A percentile compares a stretch with the other conserved stretches of the same genome.
Evolutionary conservation across 2,797 vertebrate genomes (phyloP).

Genomic region (Uromys caudimaculatus): DNA sequence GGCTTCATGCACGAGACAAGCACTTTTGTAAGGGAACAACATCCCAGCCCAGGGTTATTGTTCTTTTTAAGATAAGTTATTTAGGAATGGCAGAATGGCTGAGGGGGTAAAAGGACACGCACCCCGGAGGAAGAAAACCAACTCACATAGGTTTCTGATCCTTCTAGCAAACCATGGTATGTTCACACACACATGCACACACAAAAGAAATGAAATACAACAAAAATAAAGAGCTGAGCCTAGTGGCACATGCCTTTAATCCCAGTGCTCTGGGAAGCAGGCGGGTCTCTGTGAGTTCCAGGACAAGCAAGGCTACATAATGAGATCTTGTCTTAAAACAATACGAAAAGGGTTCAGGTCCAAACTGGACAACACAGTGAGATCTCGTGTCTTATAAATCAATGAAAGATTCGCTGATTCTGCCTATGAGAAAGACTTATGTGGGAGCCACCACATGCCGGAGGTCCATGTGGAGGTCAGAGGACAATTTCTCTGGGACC

Average conservation of each 20-base stretch:
- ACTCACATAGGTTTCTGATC: neutral
- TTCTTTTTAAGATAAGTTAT: neutral
- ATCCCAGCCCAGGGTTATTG: neutral
- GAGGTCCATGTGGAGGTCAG: neutral
- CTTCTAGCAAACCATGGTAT: neutral
- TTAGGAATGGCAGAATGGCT: neutral
- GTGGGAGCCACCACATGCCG: neutral
- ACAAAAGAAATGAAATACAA: neutral
- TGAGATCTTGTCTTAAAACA: neutral
- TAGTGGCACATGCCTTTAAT: neutral
- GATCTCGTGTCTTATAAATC: neutral
- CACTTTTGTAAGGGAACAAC: no score
- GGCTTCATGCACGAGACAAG: neutral
- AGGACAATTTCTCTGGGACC: neutral
- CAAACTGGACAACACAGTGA: neutral
- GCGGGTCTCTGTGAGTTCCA: neutral
- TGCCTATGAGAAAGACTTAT: neutral
- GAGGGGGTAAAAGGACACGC: neutral
- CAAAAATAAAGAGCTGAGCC: neutral
- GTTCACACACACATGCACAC: neutral
- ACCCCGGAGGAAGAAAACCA: neutral
- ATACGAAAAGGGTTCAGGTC: neutral
- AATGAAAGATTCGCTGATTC: neutral
- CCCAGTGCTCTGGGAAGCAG: neutral
- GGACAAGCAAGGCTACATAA: neutral